Percentiles rank a stretch among this genome's conserved stretches.
phyloP scores from a whole-genome alignment of 2,797 vertebrate genomes.

The Antrozous pallidus region DNA sequence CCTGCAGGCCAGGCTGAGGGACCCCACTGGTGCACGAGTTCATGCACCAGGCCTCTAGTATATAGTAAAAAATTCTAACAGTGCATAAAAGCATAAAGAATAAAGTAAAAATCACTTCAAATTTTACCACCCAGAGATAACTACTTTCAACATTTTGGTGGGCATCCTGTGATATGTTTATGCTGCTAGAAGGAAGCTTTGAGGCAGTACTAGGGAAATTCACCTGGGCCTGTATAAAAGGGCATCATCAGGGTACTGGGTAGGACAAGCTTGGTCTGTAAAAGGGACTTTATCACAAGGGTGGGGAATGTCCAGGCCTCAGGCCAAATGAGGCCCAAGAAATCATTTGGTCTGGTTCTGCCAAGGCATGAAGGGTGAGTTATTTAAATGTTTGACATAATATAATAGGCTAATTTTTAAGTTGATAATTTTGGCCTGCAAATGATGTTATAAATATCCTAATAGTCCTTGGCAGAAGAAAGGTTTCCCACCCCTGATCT shows the following conservation, averaged over 20 bases:
- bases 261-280: not conserved
- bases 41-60: too few relatives aligned
- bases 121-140: conserved; percentile 27
- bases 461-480: not conserved
- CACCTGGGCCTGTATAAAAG: not conserved
- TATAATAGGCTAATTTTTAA: too few relatives aligned
- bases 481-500: not conserved
- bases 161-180: not conserved
- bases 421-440: too few relatives aligned
- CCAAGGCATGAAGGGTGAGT: too few relatives aligned
- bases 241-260: not conserved
- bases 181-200: not conserved
- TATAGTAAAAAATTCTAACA: conserved; percentile 10
- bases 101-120: conserved; percentile 29
- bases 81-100: not conserved
- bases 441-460: too few relatives aligned
- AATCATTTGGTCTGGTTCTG: too few relatives aligned
- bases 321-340: too few relatives aligned
- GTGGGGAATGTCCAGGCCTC: too few relatives aligned
- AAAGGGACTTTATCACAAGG: not conserved
- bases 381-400: too few relatives aligned
- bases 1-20: too few relatives aligned
- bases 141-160: conserved; percentile 21
- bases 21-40: too few relatives aligned
- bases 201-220: not conserved